These are phyloP conservation scores for Suillia variegata DNA, from an alignment of 2,888 invertebrate genomes.

Conservation along the genomic window DNA sequence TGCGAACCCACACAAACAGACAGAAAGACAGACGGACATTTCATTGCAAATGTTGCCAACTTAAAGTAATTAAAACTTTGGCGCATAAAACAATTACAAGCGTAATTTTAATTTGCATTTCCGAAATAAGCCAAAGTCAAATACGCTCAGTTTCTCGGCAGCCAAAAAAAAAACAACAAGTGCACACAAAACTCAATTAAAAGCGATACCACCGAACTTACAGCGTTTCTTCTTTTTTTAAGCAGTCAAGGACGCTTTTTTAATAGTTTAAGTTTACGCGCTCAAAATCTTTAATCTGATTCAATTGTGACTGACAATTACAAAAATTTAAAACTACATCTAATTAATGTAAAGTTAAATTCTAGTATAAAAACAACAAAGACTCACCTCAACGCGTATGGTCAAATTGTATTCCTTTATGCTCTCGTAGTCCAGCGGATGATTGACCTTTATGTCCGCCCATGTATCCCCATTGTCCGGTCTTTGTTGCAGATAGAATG, in stretches of 20 bases:
- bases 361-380: too few species aligned
- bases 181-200: background rate
- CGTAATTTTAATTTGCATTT: slow-evolving; percentile 38
- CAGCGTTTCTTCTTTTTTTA: too few species aligned
- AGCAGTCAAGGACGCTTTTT: too few species aligned
- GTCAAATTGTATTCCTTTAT: slow-evolving; percentile 96
- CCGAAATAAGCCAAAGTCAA: slow-evolving; percentile 44
- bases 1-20: too few species aligned
- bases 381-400: slow-evolving; percentile 89
- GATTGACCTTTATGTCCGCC: slow-evolving; percentile 96
- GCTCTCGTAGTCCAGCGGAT: slow-evolving; percentile 92
- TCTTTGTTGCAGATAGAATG: slow-evolving; percentile 93
- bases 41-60: slow-evolving; percentile 5
- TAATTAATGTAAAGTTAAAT: too few species aligned
- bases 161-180: slow-evolving; percentile 2
- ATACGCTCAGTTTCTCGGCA: slow-evolving; percentile 25
- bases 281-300: background rate
- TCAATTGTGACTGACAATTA: too few species aligned
- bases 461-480: slow-evolving; percentile 91
- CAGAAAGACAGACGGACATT: too few species aligned
- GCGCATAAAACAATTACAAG: slow-evolving; percentile 47
- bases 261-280: too few species aligned
- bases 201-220: background rate
- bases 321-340: too few species aligned
- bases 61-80: slow-evolving; percentile 49